Conservation (phyloP, 2,888 invertebrate genomes). For the Hofmannophila pseudospretella region DNA sequence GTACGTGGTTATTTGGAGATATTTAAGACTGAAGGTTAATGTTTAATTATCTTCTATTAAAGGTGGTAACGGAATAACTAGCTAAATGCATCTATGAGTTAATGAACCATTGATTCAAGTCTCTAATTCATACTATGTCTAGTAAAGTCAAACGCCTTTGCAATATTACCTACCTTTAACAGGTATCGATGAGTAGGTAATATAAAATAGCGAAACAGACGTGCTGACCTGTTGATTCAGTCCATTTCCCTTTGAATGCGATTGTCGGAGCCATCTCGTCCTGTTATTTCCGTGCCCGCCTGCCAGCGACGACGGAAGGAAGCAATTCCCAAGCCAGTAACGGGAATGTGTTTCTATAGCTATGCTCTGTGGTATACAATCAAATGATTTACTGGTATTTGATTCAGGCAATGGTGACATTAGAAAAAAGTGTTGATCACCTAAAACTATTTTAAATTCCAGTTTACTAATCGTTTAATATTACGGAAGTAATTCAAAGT, state of each 20-base stretch:
- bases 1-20: too few relatives aligned
- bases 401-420: too few relatives aligned
- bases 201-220: neutral
- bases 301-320: conserved; percentile 60
- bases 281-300: conserved; percentile 61
- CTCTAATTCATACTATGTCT: too few relatives aligned
- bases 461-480: neutral
- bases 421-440: too few relatives aligned
- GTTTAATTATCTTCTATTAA: too few relatives aligned
- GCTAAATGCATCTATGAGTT: too few relatives aligned
- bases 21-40: too few relatives aligned
- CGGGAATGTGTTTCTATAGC: conserved; percentile 44
- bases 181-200: neutral
- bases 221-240: conserved; percentile 62
- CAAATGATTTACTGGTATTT: too few relatives aligned
- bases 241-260: conserved; percentile 59
- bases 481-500: neutral
- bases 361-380: neutral
- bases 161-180: neutral
- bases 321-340: conserved; percentile 57
- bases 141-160: too few relatives aligned
- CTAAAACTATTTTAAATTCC: too few relatives aligned
- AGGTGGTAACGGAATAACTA: too few relatives aligned
- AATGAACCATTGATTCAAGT: too few relatives aligned
- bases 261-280: conserved; percentile 57